Evolutionary conservation across 1,140 invertebrate species (phyloP).

Genomic region (Phymorhynchus buccinoides): DNA sequence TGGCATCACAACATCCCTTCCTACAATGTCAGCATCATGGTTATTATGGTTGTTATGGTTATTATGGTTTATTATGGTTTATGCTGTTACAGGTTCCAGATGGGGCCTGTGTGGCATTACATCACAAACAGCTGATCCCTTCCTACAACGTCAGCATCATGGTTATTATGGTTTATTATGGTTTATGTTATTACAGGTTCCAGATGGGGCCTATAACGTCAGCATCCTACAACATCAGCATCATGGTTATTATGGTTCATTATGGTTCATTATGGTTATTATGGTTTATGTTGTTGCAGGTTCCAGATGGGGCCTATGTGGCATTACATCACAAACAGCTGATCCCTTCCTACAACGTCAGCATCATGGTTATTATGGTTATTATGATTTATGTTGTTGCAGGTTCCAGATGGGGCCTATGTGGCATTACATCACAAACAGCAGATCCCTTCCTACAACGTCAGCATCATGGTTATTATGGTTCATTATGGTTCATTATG

Average conservation of each 20-base stretch:
- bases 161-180: too few species aligned
- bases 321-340: constrained; percentile 93
- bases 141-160: constrained; percentile 95
- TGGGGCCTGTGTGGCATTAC: constrained; percentile 92
- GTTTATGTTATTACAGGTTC: constrained; percentile 74
- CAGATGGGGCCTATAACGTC: constrained; percentile 95
- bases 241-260: too few species aligned
- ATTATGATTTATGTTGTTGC: too few species aligned
- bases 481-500: too few species aligned
- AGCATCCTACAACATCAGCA: too few species aligned
- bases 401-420: constrained; percentile 90
- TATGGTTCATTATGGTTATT: too few species aligned
- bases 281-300: constrained; percentile 57
- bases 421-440: constrained; percentile 96
- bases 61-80: too few species aligned
- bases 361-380: too few species aligned
- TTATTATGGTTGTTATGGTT: too few species aligned
- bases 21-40: constrained; percentile 95
- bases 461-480: constrained; percentile 94
- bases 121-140: too few species aligned
- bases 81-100: constrained; percentile 81
- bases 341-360: constrained; percentile 93
- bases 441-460: constrained; percentile 90
- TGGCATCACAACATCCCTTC: constrained; percentile 95
- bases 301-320: constrained; percentile 92